phyloP scores from a whole-genome alignment of 2,888 invertebrate species.

The Ashinkailepas kermadecensis region DNA sequence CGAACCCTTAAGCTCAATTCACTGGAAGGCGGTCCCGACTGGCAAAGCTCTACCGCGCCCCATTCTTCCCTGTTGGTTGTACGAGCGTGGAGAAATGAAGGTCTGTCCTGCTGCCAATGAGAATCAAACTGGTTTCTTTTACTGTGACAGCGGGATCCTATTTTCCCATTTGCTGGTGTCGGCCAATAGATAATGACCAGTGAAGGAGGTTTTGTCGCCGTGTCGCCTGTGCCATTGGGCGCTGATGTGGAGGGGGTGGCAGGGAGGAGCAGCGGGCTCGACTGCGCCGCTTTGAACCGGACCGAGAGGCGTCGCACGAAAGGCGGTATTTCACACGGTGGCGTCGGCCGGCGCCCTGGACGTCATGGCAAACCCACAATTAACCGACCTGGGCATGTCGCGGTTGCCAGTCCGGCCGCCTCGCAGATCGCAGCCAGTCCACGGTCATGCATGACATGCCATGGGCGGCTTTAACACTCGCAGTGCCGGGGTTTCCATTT shows the following conservation, averaged over 20 bases:
- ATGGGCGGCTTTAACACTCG: neutral
- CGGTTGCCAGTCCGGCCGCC: neutral
- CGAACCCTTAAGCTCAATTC: neutral
- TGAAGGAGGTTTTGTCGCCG: neutral
- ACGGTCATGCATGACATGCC: neutral
- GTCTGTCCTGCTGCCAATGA: neutral
- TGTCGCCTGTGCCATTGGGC: neutral
- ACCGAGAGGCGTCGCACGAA: neutral
- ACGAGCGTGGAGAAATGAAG: neutral
- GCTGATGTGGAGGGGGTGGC: neutral
- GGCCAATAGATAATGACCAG: neutral
- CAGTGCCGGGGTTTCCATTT: too few species aligned
- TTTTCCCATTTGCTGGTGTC: neutral
- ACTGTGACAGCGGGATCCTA: neutral
- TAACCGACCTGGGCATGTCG: neutral
- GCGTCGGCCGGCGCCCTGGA: neutral
- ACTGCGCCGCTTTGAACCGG: neutral
- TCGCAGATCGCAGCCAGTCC: neutral
- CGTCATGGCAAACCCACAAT: neutral
- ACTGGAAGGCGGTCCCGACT: neutral
- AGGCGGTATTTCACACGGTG: neutral
- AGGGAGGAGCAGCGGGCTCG: neutral
- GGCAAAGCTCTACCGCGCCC: neutral
- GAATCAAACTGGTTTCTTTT: conserved; percentile 6
- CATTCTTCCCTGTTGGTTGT: neutral